Percentiles rank a stretch among this genome's conserved stretches.
phyloP scores from a whole-genome alignment of 64 coral and sea anemone species.

The Pocillopora damicornis region DNA sequence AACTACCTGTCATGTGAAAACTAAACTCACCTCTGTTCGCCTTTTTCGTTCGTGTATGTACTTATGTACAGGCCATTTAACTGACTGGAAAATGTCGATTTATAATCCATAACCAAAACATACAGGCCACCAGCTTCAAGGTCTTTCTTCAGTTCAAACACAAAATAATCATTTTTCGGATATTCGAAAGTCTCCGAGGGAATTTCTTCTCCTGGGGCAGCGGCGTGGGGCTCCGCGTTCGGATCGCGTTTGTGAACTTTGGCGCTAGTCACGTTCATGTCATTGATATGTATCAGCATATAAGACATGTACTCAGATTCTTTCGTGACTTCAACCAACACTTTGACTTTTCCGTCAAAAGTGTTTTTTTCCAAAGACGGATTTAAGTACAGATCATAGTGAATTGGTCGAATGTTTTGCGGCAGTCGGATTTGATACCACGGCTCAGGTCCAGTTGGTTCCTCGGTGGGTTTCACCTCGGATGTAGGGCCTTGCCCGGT shows the following conservation, averaged over 20 bases:
- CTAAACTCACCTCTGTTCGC: constrained; percentile 42
- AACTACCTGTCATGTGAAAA: too few species aligned
- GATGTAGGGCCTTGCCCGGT: neutral
- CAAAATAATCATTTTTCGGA: constrained; percentile 71
- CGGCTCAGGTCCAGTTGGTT: constrained; percentile 25
- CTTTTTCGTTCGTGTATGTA: constrained; percentile 60
- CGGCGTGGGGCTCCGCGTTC: neutral
- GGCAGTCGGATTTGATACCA: constrained; percentile 67
- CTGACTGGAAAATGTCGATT: constrained; percentile 50
- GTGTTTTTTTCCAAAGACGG: constrained; percentile 53
- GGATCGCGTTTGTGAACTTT: constrained; percentile 37
- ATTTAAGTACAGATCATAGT: constrained; percentile 59
- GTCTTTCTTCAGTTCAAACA: constrained; percentile 57
- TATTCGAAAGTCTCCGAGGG: constrained; percentile 32
- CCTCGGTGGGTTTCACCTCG: constrained; percentile 16
- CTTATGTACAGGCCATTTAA: constrained; percentile 92
- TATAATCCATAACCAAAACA: constrained; percentile 56
- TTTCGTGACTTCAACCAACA: constrained; percentile 35
- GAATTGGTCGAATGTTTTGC: constrained; percentile 48
- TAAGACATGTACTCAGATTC: constrained; percentile 52
- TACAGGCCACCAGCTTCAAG: constrained; percentile 61
- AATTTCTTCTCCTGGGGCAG: neutral
- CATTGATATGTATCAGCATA: constrained; percentile 77
- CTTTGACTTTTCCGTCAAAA: constrained; percentile 50
- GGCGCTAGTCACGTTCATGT: constrained; percentile 59